These are phyloP conservation scores for Pygocentrus nattereri DNA, from an alignment of 2,797 vertebrate genomes.

Conservation along the genomic window DNA sequence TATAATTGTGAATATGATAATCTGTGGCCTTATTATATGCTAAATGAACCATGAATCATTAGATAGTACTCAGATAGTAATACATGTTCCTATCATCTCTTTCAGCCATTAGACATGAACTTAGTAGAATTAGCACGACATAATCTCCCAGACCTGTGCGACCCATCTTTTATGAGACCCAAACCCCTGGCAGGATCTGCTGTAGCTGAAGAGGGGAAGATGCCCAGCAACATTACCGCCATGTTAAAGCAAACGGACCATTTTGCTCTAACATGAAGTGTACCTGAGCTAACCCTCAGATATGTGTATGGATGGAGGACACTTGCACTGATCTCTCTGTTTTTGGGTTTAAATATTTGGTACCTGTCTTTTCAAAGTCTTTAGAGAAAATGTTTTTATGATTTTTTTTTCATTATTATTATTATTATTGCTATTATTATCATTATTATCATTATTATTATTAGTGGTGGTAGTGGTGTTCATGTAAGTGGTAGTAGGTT, in stretches of 20 bases:
- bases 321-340: conserved; percentile 73
- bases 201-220: conserved; percentile 71
- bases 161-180: conserved; percentile 66
- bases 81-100: conserved; percentile 29
- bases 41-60: neutral
- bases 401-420: conserved; percentile 53
- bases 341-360: conserved; percentile 76
- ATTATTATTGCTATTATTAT: conserved; percentile 66
- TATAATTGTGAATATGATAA: neutral
- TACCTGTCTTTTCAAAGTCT: conserved; percentile 77
- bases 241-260: conserved; percentile 67
- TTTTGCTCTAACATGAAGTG: conserved; percentile 65
- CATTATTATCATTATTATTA: conserved; percentile 76
- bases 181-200: conserved; percentile 72
- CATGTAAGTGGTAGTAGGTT: conserved; percentile 62
- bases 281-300: conserved; percentile 66
- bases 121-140: conserved; percentile 97
- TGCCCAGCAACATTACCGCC: conserved; percentile 72
- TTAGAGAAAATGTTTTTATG: conserved; percentile 61
- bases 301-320: conserved; percentile 60
- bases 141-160: conserved; percentile 79
- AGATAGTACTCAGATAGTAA: neutral
- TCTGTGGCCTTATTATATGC: neutral
- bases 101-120: conserved; percentile 97
- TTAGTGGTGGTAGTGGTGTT: conserved; percentile 66